Conservation (phyloP, 2,113 vertebrate species). For the Turnix velox region DNA sequence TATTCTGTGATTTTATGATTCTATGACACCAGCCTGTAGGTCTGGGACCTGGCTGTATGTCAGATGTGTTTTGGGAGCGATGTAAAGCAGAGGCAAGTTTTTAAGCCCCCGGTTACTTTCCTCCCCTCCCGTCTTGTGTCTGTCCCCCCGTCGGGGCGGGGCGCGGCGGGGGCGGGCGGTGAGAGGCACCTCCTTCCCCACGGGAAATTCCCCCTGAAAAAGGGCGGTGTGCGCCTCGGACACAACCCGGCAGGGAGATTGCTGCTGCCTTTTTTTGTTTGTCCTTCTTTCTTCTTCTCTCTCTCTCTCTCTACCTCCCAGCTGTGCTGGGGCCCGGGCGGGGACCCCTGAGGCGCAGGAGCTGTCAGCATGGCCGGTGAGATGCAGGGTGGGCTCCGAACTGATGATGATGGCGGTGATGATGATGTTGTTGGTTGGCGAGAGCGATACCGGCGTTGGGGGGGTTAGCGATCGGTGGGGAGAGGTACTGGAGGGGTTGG, state of each 20-base stretch:
- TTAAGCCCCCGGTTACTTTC: neutral
- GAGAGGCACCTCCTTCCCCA: neutral
- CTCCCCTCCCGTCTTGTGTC: neutral
- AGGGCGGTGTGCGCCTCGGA: neutral
- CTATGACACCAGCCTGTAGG: too few species aligned
- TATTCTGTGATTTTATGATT: too few species aligned
- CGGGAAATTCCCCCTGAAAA: constrained; percentile 17
- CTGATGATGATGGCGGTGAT: too few species aligned
- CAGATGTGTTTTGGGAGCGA: neutral
- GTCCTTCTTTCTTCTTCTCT: too few species aligned
- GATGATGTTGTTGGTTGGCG: too few species aligned
- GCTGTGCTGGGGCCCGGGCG: neutral
- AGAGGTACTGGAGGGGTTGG: too few species aligned
- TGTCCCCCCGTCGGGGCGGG: neutral
- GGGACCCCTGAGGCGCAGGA: neutral
- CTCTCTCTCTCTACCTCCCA: too few species aligned
- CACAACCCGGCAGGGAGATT: too few species aligned
- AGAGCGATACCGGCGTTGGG: too few species aligned
- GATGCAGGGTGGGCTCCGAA: neutral
- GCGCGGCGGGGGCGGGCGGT: neutral
- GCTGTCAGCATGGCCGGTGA: constrained; percentile 39
- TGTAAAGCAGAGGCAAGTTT: neutral
- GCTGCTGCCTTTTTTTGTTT: too few species aligned
- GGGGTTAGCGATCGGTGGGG: fast-evolving
- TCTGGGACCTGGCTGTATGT: neutral